Percentiles rank a stretch among this genome's conserved stretches.
phyloP scores from a whole-genome alignment of 2,888 invertebrate species.

The Drepana falcataria region DNA sequence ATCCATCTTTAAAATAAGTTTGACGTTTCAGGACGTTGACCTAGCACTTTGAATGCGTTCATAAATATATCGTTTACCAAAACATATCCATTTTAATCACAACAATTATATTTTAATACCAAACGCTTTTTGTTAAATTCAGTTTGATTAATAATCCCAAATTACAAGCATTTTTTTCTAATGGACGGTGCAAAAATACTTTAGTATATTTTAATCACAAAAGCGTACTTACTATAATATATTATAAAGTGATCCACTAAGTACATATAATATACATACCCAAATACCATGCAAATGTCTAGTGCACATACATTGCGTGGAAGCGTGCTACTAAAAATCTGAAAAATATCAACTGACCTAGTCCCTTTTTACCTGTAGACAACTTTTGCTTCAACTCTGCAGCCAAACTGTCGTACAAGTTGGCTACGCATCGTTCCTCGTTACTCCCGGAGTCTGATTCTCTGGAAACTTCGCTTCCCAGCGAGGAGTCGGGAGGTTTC shows the following conservation, averaged over 20 bases:
- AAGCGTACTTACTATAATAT: no score
- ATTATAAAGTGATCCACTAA: not conserved
- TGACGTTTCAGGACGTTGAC: no score
- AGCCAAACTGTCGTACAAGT: constrained; percentile 93
- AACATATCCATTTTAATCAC: no score
- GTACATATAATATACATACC: constrained; percentile 20
- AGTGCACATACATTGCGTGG: constrained; percentile 25
- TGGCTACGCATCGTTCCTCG: constrained; percentile 84
- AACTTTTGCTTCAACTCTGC: constrained; percentile 88
- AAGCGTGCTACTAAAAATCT: constrained; percentile 41
- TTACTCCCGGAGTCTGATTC: constrained; percentile 85
- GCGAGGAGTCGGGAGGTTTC: constrained; percentile 84
- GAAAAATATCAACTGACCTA: constrained; percentile 61
- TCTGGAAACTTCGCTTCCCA: constrained; percentile 86
- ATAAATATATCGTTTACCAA: no score
- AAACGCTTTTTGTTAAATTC: no score
- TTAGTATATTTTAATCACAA: no score
- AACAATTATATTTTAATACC: no score
- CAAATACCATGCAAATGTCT: constrained; percentile 22
- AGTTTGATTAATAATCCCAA: no score
- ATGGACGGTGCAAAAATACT: no score
- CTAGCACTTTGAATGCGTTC: no score
- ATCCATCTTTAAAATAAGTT: no score
- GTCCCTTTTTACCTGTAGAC: constrained; percentile 75
- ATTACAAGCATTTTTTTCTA: no score